These are phyloP conservation scores for Drosophila paramelanica DNA, from an alignment of 2,888 invertebrate species.

Conservation along the genomic window DNA sequence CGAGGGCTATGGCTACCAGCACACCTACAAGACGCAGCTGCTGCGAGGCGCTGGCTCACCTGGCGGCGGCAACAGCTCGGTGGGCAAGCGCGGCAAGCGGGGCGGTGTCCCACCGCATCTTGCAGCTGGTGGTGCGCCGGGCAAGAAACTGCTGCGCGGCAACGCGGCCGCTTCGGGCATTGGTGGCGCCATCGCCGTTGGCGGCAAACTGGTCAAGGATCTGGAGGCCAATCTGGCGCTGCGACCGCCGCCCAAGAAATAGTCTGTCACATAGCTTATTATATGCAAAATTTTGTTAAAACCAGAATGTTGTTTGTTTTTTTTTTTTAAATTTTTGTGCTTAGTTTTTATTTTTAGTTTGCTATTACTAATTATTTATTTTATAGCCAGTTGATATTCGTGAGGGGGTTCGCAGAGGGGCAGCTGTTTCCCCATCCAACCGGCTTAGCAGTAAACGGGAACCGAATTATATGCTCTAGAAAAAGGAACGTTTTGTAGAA, in stretches of 20 bases:
- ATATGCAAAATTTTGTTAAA: constrained; percentile 40
- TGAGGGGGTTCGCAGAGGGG: neutral
- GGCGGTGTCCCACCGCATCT: constrained; percentile 63
- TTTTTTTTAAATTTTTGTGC: constrained; percentile 47
- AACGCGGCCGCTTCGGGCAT: constrained; percentile 12
- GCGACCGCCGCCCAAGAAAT: constrained; percentile 83
- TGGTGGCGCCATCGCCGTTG: constrained; percentile 5
- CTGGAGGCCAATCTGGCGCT: constrained; percentile 82
- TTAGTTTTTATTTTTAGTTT: constrained; percentile 53
- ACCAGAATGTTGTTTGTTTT: constrained; percentile 31
- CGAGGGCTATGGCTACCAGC: constrained; percentile 84
- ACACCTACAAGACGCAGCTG: constrained; percentile 75
- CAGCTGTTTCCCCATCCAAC: constrained; percentile 6
- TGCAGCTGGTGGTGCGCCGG: constrained; percentile 21
- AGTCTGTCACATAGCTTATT: constrained; percentile 50
- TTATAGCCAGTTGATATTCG: constrained; percentile 41
- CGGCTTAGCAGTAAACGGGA: constrained; percentile 19
- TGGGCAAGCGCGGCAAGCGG: constrained; percentile 79
- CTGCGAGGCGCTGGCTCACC: constrained; percentile 47
- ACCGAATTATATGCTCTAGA: constrained; percentile 28
- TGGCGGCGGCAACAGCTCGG: constrained; percentile 2
- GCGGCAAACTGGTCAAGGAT: constrained; percentile 67
- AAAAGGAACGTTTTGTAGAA: constrained; percentile 25
- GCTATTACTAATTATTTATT: constrained; percentile 64
- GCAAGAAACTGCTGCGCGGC: constrained; percentile 52